phyloP scores from a whole-genome alignment of 2,113 vertebrate genomes.

The Felis chaus region DNA sequence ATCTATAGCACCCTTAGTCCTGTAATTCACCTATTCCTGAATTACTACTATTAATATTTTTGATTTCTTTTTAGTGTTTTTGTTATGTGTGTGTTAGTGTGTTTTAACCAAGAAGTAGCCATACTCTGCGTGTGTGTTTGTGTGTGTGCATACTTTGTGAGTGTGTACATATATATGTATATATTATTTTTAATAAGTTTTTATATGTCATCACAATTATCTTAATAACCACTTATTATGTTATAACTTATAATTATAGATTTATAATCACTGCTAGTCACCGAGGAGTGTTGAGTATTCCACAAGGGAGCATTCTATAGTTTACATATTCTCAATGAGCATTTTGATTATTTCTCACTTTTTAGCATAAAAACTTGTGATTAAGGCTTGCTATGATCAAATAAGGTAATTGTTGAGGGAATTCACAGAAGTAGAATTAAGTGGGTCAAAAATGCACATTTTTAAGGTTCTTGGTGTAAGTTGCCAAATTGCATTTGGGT shows the following conservation, averaged over 20 bases:
- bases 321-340: background rate
- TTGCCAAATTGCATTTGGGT: background rate
- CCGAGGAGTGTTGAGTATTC: background rate
- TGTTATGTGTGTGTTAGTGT: background rate
- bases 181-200: background rate
- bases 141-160: background rate
- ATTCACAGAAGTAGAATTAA: background rate
- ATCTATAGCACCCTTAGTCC: background rate
- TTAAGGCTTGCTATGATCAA: background rate
- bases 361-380: background rate
- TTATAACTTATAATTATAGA: constrained; percentile 15
- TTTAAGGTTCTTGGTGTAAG: background rate
- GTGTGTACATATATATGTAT: background rate
- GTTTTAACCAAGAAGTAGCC: background rate
- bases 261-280: background rate
- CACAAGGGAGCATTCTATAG: background rate
- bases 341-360: background rate
- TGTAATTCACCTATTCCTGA: background rate
- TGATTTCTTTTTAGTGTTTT: background rate
- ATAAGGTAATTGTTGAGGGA: background rate
- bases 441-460: background rate
- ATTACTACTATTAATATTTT: background rate
- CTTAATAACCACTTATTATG: background rate
- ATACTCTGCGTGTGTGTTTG: background rate
- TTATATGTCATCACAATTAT: background rate